Evolutionary conservation across 2,113 vertebrate genomes (phyloP).

Genomic region (Nyctibius bracteatus): DNA sequence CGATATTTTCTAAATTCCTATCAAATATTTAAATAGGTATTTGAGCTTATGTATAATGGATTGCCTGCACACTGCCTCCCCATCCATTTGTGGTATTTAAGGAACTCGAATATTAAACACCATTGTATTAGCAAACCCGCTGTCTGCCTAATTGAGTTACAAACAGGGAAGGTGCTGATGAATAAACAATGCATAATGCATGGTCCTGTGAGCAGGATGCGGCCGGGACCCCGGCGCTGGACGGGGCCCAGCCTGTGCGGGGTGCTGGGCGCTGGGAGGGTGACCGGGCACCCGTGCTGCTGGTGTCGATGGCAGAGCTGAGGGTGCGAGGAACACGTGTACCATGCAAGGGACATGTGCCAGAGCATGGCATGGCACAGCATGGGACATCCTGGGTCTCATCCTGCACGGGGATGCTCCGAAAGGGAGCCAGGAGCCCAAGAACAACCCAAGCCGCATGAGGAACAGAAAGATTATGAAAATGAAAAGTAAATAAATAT

Average conservation of each 20-base stretch:
- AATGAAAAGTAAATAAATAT: constrained; percentile 79
- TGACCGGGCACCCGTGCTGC: accelerated
- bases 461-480: constrained; percentile 59
- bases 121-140: constrained; percentile 51
- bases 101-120: constrained; percentile 63
- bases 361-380: accelerated
- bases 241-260: accelerated
- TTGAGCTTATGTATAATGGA: constrained; percentile 67
- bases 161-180: constrained; percentile 26
- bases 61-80: not conserved
- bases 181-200: constrained; percentile 44
- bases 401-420: not conserved
- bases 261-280: not conserved
- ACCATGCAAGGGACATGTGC: not conserved
- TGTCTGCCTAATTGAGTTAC: constrained; percentile 46
- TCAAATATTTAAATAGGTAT: constrained; percentile 62
- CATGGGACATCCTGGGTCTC: not conserved
- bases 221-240: not conserved
- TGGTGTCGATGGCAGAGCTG: not conserved
- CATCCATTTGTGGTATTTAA: constrained; percentile 61
- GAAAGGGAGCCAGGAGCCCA: not conserved
- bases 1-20: constrained; percentile 34
- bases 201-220: not conserved
- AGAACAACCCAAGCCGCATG: not conserved
- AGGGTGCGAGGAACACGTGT: not conserved